Base-by-base conservation (phyloP, 2,797 vertebrate species). In the Acestrorhynchus altus region DNA sequence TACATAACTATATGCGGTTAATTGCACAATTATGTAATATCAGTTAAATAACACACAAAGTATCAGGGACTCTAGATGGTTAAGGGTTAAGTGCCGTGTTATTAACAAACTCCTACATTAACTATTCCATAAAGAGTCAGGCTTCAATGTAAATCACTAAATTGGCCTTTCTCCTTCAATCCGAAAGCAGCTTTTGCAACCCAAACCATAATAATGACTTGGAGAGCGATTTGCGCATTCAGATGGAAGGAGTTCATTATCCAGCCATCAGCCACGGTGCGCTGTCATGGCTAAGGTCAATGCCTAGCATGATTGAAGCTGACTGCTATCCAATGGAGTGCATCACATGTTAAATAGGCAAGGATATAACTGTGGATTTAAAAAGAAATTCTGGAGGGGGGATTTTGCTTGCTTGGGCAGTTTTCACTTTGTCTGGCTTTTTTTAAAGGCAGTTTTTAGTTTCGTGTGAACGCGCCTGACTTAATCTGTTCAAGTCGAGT, bases 211-310 rank as follows among this genome's bases (percentile, higher is more conserved):
- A 85, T 89, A 90, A 92, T 90, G 87, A 87, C 85, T 88, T 87
- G 81, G 87, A 87, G 86, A 90, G 76, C 79, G 87, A 88, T 87
- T 86, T 86, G 83, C 85, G 83, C 86, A 89, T 73, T 90, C 87
- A 90, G 87, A 81, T 88, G 88, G 87, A 90, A 90, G 89, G 82
- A 90, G 86, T 91, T 91, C 82, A 92, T 93, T 91, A 92, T 87
- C 80, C 78, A 64, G 86, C 90, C 89, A 91, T 88, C 88, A 88
- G 82, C 84, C 83, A 63, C 77, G 86, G 88, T 84, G 67, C 80
- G 83, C 65, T 84, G 85, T 80, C 71, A 52, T 51, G 77, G 81
- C 85, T 90, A 88, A 89, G 89, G 90, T 92, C 90, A 91, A 59
- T 83, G 88, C 83, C 82, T 86, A 74, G 83, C 70, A 73, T 83